phyloP scores from a whole-genome alignment of 2,888 invertebrate species.

The Scaptomyza flava region DNA sequence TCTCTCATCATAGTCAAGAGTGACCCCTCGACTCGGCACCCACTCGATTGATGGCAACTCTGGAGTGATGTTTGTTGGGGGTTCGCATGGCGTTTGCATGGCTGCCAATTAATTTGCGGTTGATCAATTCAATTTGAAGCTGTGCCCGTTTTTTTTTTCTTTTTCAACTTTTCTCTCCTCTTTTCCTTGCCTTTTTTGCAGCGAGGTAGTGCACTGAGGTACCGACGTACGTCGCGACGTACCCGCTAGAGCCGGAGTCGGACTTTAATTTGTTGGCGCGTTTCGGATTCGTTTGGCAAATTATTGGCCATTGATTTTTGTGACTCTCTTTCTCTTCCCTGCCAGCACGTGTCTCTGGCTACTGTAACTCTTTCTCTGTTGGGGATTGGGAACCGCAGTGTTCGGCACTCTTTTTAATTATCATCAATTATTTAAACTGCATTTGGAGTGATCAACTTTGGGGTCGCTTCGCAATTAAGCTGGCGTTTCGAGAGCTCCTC shows the following conservation, averaged over 20 bases:
- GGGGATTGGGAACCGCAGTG: slow-evolving; percentile 26
- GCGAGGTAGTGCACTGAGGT: neutral
- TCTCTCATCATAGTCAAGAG: neutral
- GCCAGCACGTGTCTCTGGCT: slow-evolving; percentile 35
- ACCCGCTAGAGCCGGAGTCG: neutral
- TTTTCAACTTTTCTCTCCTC: no score
- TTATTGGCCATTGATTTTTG: slow-evolving; percentile 81
- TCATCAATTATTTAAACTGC: slow-evolving; percentile 84
- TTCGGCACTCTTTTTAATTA: slow-evolving; percentile 80
- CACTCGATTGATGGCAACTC: slow-evolving; percentile 36
- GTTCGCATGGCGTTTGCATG: slow-evolving; percentile 68
- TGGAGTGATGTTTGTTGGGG: slow-evolving; percentile 24
- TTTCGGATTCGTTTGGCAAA: slow-evolving; percentile 74
- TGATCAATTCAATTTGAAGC: slow-evolving; percentile 84
- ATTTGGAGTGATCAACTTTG: slow-evolving; percentile 84
- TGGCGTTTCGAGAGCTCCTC: no score
- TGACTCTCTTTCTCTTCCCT: slow-evolving; percentile 1
- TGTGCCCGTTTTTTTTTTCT: slow-evolving; percentile 43
- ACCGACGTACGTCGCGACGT: neutral
- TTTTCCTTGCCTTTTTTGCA: neutral
- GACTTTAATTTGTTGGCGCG: slow-evolving; percentile 57
- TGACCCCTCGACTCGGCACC: slow-evolving; percentile 23
- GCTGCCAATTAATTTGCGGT: slow-evolving; percentile 84
- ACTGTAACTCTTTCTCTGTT: neutral
- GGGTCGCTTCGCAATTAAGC: slow-evolving; percentile 76